phyloP scores from a whole-genome alignment of 2,888 invertebrate species.

The Sympetrum striolatum region DNA sequence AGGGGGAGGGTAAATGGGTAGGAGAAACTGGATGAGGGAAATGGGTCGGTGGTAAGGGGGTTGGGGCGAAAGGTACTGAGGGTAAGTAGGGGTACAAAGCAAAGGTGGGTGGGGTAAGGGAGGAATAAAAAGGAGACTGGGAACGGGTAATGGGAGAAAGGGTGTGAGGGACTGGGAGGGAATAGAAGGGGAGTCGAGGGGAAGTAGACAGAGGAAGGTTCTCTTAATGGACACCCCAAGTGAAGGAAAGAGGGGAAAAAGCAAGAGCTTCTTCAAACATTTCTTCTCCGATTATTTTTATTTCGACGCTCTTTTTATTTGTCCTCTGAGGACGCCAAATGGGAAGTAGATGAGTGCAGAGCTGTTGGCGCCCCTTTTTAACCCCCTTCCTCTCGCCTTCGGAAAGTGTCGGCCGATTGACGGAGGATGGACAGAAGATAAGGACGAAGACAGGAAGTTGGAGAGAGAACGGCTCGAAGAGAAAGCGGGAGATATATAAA shows the following conservation, averaged over 20 bases:
- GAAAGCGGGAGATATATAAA: not conserved
- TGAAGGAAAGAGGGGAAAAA: not conserved
- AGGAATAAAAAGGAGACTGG: no score
- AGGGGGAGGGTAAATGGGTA: not conserved
- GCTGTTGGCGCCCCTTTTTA: not conserved
- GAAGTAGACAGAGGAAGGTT: not conserved
- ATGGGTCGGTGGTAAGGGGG: no score
- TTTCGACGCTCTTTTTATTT: not conserved
- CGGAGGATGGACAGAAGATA: not conserved
- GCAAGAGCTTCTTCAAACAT: conserved; percentile 26
- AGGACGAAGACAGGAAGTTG: not conserved
- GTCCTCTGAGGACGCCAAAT: conserved; percentile 7
- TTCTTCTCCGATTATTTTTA: conserved; percentile 35
- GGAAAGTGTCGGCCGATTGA: not conserved
- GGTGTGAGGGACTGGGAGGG: not conserved
- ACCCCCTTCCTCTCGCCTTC: not conserved
- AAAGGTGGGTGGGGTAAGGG: not conserved
- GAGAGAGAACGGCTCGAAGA: not conserved
- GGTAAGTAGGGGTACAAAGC: not conserved
- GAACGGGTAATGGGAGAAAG: no score
- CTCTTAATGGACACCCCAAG: conserved; percentile 14
- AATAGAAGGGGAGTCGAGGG: not conserved
- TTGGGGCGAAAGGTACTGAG: no score
- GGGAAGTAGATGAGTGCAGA: conserved; percentile 26
- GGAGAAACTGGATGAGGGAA: not conserved